Conservation (phyloP, 2,888 invertebrate species). For the Hypercompe scribonia region DNA sequence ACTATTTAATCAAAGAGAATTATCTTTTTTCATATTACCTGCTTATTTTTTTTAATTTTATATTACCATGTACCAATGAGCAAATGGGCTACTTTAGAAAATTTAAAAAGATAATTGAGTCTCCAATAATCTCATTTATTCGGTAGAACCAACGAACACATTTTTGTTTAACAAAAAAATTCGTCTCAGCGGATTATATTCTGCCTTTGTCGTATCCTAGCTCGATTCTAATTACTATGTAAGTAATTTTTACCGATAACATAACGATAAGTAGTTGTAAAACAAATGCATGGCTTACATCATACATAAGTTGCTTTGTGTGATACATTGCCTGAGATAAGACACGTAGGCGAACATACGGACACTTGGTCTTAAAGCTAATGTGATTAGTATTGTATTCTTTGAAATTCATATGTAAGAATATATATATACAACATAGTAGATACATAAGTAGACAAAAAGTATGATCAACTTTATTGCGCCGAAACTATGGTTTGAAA, state of each 20-base stretch:
- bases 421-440: no score
- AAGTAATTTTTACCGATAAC: slow-evolving; percentile 64
- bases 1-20: no score
- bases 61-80: no score
- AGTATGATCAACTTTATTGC: no score
- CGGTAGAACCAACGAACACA: no score
- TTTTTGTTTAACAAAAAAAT: background rate
- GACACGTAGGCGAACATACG: slow-evolving; percentile 55
- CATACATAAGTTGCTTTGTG: slow-evolving; percentile 59
- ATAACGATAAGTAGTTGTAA: slow-evolving; percentile 41
- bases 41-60: no score
- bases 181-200: background rate
- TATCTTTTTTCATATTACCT: no score
- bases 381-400: slow-evolving; percentile 2
- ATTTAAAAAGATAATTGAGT: no score
- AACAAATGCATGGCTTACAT: slow-evolving; percentile 60
- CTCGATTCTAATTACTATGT: slow-evolving; percentile 42
- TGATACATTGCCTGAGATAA: slow-evolving; percentile 58
- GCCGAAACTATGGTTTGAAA: no score
- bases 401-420: slow-evolving; percentile 5
- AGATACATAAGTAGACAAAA: no score
- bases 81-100: no score
- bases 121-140: no score
- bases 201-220: slow-evolving; percentile 13
- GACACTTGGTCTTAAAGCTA: slow-evolving; percentile 22